Evolutionary conservation across 2,888 invertebrate genomes (phyloP).

Genomic region (Pteria penguin): DNA sequence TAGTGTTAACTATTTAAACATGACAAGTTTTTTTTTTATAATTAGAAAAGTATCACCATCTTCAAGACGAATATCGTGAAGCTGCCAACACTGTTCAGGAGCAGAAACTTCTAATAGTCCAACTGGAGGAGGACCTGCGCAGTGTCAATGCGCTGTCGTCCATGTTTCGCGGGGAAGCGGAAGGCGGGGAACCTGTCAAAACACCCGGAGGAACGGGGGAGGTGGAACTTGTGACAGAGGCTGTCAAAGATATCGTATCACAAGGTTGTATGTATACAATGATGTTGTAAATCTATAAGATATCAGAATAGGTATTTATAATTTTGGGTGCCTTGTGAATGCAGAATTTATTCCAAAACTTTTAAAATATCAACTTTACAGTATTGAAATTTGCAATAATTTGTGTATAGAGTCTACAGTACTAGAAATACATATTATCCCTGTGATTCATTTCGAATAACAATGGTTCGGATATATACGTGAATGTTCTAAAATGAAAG

Average conservation of each 20-base stretch:
- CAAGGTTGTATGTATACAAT: no score
- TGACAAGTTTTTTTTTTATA: not conserved
- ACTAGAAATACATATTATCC: no score
- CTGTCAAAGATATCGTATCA: conserved; percentile 71
- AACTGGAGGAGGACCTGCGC: conserved; percentile 80
- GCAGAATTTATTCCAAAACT: no score
- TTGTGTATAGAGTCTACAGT: no score
- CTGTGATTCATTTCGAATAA: no score
- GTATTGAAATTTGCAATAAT: no score
- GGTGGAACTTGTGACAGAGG: conserved; percentile 74
- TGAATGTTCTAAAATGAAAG: no score
- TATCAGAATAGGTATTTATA: no score
- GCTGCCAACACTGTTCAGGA: conserved; percentile 75
- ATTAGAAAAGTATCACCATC: conserved; percentile 63
- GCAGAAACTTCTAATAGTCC: conserved; percentile 78
- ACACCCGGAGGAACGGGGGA: conserved; percentile 33
- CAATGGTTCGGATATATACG: no score
- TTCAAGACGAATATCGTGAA: conserved; percentile 74
- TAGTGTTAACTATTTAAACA: not conserved
- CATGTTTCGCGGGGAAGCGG: conserved; percentile 80
- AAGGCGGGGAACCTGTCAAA: conserved; percentile 59
- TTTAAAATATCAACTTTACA: no score
- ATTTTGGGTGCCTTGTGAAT: no score
- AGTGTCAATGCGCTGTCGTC: conserved; percentile 80
- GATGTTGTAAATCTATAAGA: no score